Conservation (phyloP, 1,140 invertebrate species). For the Chironomus striatipennis region DNA sequence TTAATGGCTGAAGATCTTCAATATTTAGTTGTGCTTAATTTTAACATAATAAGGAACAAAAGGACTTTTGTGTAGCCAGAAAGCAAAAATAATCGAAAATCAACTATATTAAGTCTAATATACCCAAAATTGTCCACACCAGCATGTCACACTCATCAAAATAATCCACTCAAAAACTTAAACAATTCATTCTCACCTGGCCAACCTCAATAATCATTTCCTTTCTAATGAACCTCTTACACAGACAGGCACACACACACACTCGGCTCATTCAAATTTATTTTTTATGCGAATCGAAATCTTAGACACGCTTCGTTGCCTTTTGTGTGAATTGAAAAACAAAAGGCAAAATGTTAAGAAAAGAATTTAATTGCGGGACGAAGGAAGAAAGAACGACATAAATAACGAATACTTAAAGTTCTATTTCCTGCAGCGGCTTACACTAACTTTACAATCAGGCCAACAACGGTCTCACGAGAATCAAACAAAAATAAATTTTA, state of each 20-base stretch:
- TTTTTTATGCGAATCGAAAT: constrained; percentile 12
- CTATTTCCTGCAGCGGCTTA: neutral
- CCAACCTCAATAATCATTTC: neutral
- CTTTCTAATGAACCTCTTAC: neutral
- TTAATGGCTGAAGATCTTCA: no score
- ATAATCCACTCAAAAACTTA: neutral
- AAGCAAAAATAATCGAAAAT: no score
- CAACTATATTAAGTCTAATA: no score
- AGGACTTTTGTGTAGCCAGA: no score
- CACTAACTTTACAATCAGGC: neutral
- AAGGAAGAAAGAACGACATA: neutral
- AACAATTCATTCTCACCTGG: neutral
- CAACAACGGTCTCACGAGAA: neutral
- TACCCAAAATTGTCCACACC: neutral
- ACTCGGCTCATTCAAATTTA: neutral
- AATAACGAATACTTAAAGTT: constrained; percentile 16
- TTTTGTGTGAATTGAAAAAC: constrained; percentile 17
- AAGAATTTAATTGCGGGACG: constrained; percentile 17
- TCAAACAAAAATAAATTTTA: no score
- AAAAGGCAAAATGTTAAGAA: neutral
- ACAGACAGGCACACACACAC: neutral
- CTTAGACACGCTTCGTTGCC: constrained; percentile 15
- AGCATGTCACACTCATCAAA: neutral
- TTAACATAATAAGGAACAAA: no score
- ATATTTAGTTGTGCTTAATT: no score